Conservation (phyloP, 1,140 invertebrate species). For the Caenorhabditis inopinata region DNA sequence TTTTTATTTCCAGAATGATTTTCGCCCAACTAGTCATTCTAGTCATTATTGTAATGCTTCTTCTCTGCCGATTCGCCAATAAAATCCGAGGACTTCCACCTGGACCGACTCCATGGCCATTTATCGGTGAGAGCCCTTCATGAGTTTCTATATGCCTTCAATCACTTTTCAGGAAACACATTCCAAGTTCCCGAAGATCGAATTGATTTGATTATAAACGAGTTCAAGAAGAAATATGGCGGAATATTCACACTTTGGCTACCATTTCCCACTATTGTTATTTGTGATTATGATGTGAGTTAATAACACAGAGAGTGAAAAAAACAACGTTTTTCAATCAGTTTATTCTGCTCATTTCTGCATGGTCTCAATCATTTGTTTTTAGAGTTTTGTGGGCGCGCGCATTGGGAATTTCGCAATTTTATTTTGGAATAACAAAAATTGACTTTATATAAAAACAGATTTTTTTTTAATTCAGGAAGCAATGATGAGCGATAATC, state of each 20-base stretch:
- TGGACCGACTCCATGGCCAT: slow-evolving; percentile 37
- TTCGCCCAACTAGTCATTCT: slow-evolving; percentile 11
- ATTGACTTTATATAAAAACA: too few relatives aligned
- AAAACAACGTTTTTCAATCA: too few relatives aligned
- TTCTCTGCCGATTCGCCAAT: slow-evolving; percentile 24
- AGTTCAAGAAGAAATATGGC: slow-evolving; percentile 41
- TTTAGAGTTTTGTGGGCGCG: too few relatives aligned
- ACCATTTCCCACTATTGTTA: slow-evolving; percentile 37
- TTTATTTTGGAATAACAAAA: too few relatives aligned
- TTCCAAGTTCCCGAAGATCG: background rate
- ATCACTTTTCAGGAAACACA: slow-evolving; percentile 8
- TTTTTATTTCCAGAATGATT: background rate
- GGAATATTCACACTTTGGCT: slow-evolving; percentile 46
- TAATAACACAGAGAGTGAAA: background rate
- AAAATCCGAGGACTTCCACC: slow-evolving; percentile 35
- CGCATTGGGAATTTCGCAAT: too few relatives aligned
- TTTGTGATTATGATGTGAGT: slow-evolving; percentile 42
- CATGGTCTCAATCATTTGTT: too few relatives aligned
- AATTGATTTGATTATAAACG: slow-evolving; percentile 27
- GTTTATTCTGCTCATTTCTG: too few relatives aligned
- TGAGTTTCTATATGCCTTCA: background rate
- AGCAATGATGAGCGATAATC: too few relatives aligned
- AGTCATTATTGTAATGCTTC: slow-evolving; percentile 1
- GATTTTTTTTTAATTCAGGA: too few relatives aligned
- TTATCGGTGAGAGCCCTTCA: slow-evolving; percentile 1